Conservation (phyloP, 2,113 vertebrate species). For the Scatophagus argus region DNA sequence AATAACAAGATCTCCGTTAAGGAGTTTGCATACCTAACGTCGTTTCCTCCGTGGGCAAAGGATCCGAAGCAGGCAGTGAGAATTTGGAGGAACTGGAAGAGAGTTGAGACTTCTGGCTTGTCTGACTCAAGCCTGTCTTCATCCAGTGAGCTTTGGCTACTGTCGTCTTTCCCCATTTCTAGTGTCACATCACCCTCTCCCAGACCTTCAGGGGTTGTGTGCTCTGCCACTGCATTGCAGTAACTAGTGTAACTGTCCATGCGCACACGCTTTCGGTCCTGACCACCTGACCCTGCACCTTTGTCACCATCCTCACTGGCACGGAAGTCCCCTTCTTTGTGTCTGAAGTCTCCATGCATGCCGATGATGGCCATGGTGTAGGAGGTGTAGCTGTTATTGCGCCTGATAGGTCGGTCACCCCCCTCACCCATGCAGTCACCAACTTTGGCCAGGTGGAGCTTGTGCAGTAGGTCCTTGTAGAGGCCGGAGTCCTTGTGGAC, state of each 20-base stretch:
- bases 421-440: constrained; percentile 98
- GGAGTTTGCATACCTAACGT: constrained; percentile 89
- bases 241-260: constrained; percentile 99
- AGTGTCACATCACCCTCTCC: constrained; percentile 81
- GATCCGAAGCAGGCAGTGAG: constrained; percentile 99
- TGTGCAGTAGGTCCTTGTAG: constrained; percentile 97
- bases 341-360: constrained; percentile 90
- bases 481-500: constrained; percentile 98
- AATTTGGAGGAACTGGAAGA: constrained; percentile 98
- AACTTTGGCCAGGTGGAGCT: constrained; percentile 95
- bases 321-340: constrained; percentile 84
- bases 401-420: constrained; percentile 89
- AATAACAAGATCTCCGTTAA: background rate
- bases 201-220: constrained; percentile 74
- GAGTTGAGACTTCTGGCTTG: constrained; percentile 92
- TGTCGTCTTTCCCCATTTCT: constrained; percentile 79
- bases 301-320: constrained; percentile 69
- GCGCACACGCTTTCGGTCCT: constrained; percentile 90
- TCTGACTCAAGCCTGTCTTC: constrained; percentile 90
- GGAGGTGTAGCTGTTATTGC: constrained; percentile 98
- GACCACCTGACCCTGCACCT: constrained; percentile 52
- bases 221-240: constrained; percentile 95
- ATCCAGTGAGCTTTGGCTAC: constrained; percentile 87
- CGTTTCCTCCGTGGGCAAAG: constrained; percentile 96
- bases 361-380: constrained; percentile 99